phyloP scores from a whole-genome alignment of 64 coral and sea anemone genomes.

The Platygyra sinensis region DNA sequence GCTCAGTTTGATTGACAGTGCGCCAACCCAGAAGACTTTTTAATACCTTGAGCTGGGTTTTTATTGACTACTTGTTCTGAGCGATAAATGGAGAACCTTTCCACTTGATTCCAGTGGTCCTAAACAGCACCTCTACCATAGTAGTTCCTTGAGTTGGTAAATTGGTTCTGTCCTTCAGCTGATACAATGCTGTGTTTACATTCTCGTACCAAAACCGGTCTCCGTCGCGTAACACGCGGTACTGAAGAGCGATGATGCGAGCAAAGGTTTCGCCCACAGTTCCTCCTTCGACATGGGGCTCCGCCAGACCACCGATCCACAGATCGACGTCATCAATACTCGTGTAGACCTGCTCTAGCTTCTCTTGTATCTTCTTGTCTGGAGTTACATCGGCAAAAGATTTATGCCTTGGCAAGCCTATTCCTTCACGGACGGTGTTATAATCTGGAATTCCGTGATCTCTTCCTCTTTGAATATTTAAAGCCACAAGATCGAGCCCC shows the following conservation, averaged over 20 bases:
- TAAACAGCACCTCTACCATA: slow-evolving; percentile 73
- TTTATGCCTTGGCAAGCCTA: slow-evolving; percentile 57
- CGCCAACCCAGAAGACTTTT: too few species aligned
- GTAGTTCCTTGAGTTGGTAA: slow-evolving; percentile 73
- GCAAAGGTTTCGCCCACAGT: slow-evolving; percentile 90
- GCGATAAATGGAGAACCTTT: slow-evolving; percentile 72
- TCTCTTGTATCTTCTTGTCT: slow-evolving; percentile 55
- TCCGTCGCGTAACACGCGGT: slow-evolving; percentile 74
- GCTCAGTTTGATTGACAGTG: slow-evolving; percentile 5
- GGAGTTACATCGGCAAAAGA: slow-evolving; percentile 86
- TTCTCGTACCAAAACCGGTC: slow-evolving; percentile 93
- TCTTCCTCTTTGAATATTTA: slow-evolving; percentile 81
- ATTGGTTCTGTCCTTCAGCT: slow-evolving; percentile 67
- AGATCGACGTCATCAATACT: slow-evolving; percentile 84
- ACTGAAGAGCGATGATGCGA: slow-evolving; percentile 83
- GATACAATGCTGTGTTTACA: slow-evolving; percentile 68
- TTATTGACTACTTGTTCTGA: background rate
- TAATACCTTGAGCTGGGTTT: slow-evolving; percentile 1
- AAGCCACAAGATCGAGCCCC: slow-evolving; percentile 79
- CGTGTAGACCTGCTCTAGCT: slow-evolving; percentile 62
- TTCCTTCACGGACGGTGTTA: slow-evolving; percentile 73
- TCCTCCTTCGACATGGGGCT: slow-evolving; percentile 81
- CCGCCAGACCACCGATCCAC: slow-evolving; percentile 91
- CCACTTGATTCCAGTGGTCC: slow-evolving; percentile 89
- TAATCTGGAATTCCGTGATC: slow-evolving; percentile 94